Percentiles rank a stretch among this genome's conserved stretches.
Conservation (phyloP, 1,140 invertebrate genomes). For the Sweltsa coloradensis region DNA sequence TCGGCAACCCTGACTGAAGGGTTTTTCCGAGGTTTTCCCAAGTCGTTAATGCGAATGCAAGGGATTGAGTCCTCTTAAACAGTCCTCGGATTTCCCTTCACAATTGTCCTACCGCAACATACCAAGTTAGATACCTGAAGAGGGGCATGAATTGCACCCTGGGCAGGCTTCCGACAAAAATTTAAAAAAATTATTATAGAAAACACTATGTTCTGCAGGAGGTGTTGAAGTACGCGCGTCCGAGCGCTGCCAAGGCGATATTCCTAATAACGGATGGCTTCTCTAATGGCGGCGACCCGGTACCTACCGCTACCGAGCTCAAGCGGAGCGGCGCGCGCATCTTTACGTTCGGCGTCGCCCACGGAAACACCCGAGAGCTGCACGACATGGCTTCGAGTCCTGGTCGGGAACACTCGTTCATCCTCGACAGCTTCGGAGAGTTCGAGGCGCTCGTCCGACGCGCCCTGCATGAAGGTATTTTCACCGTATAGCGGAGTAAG, state of each 20-base stretch:
- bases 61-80: too few relatives aligned
- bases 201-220: constrained; percentile 28
- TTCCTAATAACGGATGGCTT: constrained; percentile 62
- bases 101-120: too few relatives aligned
- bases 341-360: constrained; percentile 49
- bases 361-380: constrained; percentile 52
- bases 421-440: constrained; percentile 56
- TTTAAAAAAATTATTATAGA: neutral
- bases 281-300: constrained; percentile 57
- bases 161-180: too few relatives aligned
- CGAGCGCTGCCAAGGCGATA: constrained; percentile 42
- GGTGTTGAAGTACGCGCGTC: constrained; percentile 38
- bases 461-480: constrained; percentile 51
- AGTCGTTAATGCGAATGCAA: too few relatives aligned
- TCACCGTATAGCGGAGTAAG: too few relatives aligned
- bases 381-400: constrained; percentile 52
- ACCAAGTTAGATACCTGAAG: too few relatives aligned
- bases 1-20: too few relatives aligned
- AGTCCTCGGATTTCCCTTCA: too few relatives aligned
- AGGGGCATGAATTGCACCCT: too few relatives aligned
- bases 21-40: too few relatives aligned
- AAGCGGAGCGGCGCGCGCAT: constrained; percentile 39
- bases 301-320: constrained; percentile 39
- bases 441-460: constrained; percentile 56
- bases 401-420: constrained; percentile 48